Evolutionary conservation across 2,113 vertebrate species (phyloP), one percentile per base, ranked within the genome.

Genomic region (Loxodonta africana): DNA sequence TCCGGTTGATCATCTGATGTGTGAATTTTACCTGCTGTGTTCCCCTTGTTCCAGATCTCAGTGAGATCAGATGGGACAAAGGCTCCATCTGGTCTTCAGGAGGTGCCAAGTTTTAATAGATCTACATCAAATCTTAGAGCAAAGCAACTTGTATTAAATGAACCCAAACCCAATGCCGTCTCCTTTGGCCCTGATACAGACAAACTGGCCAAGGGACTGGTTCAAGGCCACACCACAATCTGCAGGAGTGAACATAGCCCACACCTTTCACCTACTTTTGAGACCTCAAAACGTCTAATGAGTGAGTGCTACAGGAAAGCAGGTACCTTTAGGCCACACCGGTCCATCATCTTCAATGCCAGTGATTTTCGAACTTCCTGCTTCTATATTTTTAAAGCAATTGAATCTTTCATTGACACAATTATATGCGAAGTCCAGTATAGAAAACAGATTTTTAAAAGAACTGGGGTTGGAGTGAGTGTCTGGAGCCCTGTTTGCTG

Each of bases 371-470:
- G 90, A 62, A 96, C 25, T 83, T 88, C 30, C 33, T 95, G 77
- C 6, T 94, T 95, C 81, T 82, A 10, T 89, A 37, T n/a, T 80
- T 46, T 57, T 33, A 5, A 95, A 95, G 48, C 14, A 60, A 91
- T 2, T 83, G 46, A 94, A n/a, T 44, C 78, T 48, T 83, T 93
- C 37, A 37, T 76, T 20, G 51, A 85, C 93, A 92, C 8, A 88
- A 91, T 82, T 62, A 20, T 57, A 89, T 60, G 60, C 82, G 44
- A 77, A 78, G 37, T 88, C 25, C 44, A 73, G 10, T 57, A 46
- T 15, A 86, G 62, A 84, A 95, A 87, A 67, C 6, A 90, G 21
- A 76, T 65, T 88, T 95, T 85, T 96, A 81, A 53, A 87, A 74
- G 92, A 81, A 71, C 0, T 15, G 48, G 83, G 51, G 37, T 88